These are phyloP conservation scores for Sphinx pinastri DNA, from an alignment of 2,888 invertebrate genomes.

Conservation along the genomic window DNA sequence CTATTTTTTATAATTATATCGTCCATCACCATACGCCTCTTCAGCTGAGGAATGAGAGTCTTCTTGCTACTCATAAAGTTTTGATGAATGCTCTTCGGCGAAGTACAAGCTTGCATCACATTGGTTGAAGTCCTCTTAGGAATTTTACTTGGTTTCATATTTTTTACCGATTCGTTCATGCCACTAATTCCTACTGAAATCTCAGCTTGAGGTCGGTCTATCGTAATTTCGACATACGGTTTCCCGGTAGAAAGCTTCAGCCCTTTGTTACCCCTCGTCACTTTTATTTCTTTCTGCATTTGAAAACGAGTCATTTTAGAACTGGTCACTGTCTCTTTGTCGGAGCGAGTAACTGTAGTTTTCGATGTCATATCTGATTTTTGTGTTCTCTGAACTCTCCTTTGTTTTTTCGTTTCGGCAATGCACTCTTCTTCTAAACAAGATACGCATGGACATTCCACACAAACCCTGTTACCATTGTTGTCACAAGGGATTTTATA, in stretches of 20 bases:
- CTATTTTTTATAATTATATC: constrained; percentile 41
- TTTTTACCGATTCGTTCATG: constrained; percentile 26
- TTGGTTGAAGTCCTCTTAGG: constrained; percentile 45
- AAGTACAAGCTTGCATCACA: constrained; percentile 7
- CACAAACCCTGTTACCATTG: background rate
- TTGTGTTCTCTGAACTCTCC: background rate
- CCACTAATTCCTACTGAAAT: constrained; percentile 36
- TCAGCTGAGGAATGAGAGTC: constrained; percentile 51
- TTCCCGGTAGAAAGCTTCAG: constrained; percentile 34
- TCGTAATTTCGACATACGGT: constrained; percentile 51
- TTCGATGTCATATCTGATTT: background rate
- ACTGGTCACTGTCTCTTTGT: constrained; percentile 23
- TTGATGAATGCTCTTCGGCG: background rate
- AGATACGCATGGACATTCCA: background rate
- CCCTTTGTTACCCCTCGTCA: constrained; percentile 27
- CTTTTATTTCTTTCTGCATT: constrained; percentile 21
- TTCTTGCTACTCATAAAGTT: constrained; percentile 24
- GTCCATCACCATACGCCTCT: constrained; percentile 39
- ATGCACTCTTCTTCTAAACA: constrained; percentile 9
- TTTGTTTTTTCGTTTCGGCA: background rate
- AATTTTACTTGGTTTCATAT: constrained; percentile 50
- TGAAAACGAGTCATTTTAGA: constrained; percentile 5
- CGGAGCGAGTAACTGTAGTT: background rate
- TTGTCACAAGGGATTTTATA: background rate
- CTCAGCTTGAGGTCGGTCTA: constrained; percentile 48